A percentile compares a stretch with the other conserved stretches of the same genome.
phyloP scores from a whole-genome alignment of 2,797 vertebrate species.

The Lepidocolaptes lacrymiger region DNA sequence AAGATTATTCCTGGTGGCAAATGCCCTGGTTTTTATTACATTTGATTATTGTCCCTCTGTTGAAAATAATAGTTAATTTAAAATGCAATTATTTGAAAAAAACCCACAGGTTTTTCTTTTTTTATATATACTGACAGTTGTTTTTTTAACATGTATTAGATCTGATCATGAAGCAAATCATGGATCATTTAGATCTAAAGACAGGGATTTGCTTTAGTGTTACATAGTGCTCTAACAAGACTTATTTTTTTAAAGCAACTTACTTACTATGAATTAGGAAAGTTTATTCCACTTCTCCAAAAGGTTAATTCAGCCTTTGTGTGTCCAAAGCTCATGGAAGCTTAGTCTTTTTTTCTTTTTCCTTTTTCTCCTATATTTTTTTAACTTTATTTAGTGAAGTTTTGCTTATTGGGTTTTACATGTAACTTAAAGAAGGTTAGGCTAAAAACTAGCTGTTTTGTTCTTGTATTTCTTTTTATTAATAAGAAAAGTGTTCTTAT shows the following conservation, averaged over 20 bases:
- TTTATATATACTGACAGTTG: not conserved
- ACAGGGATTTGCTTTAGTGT: not conserved
- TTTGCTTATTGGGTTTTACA: not conserved
- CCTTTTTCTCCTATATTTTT: not conserved
- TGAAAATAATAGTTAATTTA: not conserved
- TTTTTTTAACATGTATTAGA: not conserved
- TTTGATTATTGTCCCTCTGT: not conserved
- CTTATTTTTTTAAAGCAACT: not conserved
- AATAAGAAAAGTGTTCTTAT: not conserved
- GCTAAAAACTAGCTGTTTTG: accelerated
- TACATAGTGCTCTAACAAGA: not conserved
- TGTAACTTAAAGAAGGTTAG: not conserved
- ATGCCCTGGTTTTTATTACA: not conserved
- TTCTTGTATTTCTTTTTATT: not conserved
- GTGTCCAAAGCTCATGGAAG: not conserved
- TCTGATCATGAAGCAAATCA: not conserved
- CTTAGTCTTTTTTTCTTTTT: not conserved
- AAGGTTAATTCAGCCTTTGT: not conserved
- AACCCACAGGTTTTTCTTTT: accelerated
- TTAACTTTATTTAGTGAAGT: not conserved
- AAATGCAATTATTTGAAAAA: not conserved
- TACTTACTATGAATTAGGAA: not conserved
- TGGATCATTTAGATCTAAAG: not conserved
- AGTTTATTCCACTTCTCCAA: not conserved
- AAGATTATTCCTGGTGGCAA: not conserved